Evolutionary conservation across 2,797 vertebrate species (phyloP).

Genomic region (Centroberyx gerrardi): DNA sequence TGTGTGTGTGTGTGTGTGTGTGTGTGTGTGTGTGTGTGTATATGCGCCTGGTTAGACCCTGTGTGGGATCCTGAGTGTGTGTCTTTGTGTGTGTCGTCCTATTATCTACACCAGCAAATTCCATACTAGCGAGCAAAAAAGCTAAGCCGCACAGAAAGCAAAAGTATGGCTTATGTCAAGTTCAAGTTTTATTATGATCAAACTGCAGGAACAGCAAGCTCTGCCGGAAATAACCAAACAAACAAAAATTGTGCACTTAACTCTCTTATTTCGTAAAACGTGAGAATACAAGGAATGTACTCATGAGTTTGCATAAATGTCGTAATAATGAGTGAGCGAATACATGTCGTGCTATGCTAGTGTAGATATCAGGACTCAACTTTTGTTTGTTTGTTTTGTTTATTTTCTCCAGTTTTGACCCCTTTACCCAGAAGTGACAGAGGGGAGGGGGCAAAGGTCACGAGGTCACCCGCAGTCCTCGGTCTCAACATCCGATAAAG

Average conservation of each 20-base stretch:
- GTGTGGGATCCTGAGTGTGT: conserved; percentile 14
- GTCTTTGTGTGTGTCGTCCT: conserved; percentile 6
- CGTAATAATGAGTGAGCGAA: conserved; percentile 26
- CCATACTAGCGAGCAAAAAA: conserved; percentile 46
- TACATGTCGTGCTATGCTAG: conserved; percentile 43
- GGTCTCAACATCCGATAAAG: conserved; percentile 32
- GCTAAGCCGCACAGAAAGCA: conserved; percentile 51
- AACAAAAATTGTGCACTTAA: not conserved
- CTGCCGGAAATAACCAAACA: conserved; percentile 35
- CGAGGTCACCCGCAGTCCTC: conserved; percentile 52
- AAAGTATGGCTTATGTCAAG: conserved; percentile 41
- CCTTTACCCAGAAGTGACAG: conserved; percentile 30
- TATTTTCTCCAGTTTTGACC: conserved; percentile 44
- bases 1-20: conserved; percentile 7
- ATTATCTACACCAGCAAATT: conserved; percentile 51
- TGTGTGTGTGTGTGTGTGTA: conserved; percentile 16
- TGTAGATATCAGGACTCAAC: conserved; percentile 44
- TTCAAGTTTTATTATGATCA: conserved; percentile 30
- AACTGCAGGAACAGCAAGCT: conserved; percentile 1
- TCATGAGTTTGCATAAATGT: conserved; percentile 35
- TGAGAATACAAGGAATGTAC: conserved; percentile 16
- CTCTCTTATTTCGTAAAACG: conserved; percentile 17
- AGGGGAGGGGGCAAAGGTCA: conserved; percentile 21
- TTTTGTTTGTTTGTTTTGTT: conserved; percentile 5
- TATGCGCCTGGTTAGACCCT: conserved; percentile 34